These are phyloP conservation scores for Pteropus rufus DNA, from an alignment of 2,797 vertebrate species.

Conservation along the genomic window DNA sequence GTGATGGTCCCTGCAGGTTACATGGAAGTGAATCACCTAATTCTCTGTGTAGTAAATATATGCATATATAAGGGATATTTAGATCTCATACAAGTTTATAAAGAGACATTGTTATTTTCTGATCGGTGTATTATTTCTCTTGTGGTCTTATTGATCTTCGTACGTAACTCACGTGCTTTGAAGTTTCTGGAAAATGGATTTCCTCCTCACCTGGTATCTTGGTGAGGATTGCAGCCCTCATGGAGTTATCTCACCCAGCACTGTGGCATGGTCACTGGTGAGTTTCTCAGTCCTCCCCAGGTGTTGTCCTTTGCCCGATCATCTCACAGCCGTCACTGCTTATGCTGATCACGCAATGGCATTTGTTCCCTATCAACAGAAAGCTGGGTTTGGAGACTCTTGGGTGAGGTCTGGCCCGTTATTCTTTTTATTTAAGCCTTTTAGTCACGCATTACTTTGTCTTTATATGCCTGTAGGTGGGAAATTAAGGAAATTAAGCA, in stretches of 20 bases:
- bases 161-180: background rate
- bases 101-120: constrained; percentile 52
- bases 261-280: background rate
- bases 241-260: background rate
- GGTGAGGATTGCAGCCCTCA: background rate
- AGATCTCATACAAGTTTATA: constrained; percentile 32
- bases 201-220: background rate
- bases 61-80: background rate
- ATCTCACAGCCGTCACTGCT: background rate
- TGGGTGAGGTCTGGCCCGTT: background rate
- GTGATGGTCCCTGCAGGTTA: background rate
- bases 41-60: background rate
- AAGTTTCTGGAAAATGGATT: constrained; percentile 18
- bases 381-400: background rate
- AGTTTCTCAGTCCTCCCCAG: background rate
- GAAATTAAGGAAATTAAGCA: background rate
- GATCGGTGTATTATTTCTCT: constrained; percentile 11
- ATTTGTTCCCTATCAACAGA: background rate
- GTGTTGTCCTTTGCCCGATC: background rate
- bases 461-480: too few species aligned
- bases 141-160: background rate
- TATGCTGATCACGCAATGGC: background rate
- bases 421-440: background rate
- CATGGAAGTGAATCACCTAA: background rate
- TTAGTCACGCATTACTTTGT: background rate